phyloP scores from a whole-genome alignment of 2,113 vertebrate species.

The Panthera uncia region DNA sequence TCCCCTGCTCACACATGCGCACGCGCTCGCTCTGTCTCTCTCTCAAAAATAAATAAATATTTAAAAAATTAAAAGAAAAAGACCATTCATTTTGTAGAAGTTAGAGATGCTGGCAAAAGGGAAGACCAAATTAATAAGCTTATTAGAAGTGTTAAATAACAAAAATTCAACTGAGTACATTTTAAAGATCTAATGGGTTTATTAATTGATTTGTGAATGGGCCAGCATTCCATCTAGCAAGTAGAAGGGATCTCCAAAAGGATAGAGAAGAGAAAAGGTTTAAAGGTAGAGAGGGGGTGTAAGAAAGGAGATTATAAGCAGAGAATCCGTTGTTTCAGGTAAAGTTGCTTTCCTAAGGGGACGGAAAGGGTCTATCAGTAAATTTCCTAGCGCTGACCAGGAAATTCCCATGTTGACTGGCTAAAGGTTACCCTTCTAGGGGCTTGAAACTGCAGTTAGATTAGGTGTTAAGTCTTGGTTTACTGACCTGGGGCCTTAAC shows the following conservation, averaged over 20 bases:
- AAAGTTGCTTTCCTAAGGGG: not conserved
- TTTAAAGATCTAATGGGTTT: not conserved
- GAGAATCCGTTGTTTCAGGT: not conserved
- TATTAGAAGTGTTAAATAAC: not conserved
- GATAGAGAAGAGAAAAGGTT: not conserved
- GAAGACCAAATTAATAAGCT: not conserved
- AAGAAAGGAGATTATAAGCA: not conserved
- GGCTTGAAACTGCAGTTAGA: not conserved
- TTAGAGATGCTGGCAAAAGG: not conserved
- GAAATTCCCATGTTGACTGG: not conserved
- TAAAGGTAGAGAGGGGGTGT: not conserved
- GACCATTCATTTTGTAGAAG: not conserved
- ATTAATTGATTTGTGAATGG: not conserved
- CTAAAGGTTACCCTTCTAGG: not conserved
- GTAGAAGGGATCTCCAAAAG: not conserved
- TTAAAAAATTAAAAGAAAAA: too few relatives aligned
- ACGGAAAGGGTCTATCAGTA: not conserved
- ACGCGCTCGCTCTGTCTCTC: rapidly evolving
- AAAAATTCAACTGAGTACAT: not conserved
- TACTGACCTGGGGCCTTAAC: not conserved
- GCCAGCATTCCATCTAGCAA: not conserved
- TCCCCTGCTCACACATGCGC: too few relatives aligned
- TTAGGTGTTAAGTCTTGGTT: not conserved
- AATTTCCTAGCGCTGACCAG: not conserved
- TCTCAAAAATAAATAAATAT: too few relatives aligned